Percentiles rank a stretch among this genome's conserved stretches.
Evolutionary conservation across 1,140 invertebrate genomes (phyloP).

Genomic region (Papilio aristodemus): DNA sequence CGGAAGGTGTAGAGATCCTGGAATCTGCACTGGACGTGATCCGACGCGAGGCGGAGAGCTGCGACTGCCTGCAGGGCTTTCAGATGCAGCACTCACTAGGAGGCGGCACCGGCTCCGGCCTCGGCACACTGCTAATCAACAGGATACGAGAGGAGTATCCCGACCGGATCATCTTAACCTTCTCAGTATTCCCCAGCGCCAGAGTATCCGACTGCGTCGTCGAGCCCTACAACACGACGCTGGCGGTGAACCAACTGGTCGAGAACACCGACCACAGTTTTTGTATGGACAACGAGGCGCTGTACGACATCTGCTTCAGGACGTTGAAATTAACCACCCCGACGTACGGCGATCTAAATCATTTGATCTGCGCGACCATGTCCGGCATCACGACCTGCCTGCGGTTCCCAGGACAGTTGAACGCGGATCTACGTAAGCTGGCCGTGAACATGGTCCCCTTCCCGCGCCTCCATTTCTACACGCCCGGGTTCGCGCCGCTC

Average conservation of each 20-base stretch:
- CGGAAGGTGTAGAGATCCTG: slow-evolving; percentile 94
- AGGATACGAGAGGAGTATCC: slow-evolving; percentile 94
- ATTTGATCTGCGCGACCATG: slow-evolving; percentile 91
- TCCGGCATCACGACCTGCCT: slow-evolving; percentile 95
- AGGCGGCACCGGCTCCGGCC: slow-evolving; percentile 93
- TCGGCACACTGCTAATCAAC: slow-evolving; percentile 92
- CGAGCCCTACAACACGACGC: slow-evolving; percentile 93
- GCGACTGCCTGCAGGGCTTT: slow-evolving; percentile 94
- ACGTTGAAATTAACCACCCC: slow-evolving; percentile 94
- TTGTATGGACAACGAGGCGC: slow-evolving; percentile 94
- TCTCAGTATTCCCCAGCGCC: slow-evolving; percentile 94
- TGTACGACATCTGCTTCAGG: slow-evolving; percentile 96
- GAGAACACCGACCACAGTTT: slow-evolving; percentile 95
- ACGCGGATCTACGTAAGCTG: slow-evolving; percentile 95
- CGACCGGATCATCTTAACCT: slow-evolving; percentile 95
- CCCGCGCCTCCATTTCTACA: slow-evolving; percentile 97
- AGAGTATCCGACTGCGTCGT: slow-evolving; percentile 94
- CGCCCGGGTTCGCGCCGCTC: slow-evolving; percentile 96
- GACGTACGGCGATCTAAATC: slow-evolving; percentile 93
- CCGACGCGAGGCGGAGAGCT: slow-evolving; percentile 93
- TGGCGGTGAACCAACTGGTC: slow-evolving; percentile 94
- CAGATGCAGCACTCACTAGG: slow-evolving; percentile 91
- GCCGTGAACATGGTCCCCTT: slow-evolving; percentile 99
- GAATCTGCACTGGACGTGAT: slow-evolving; percentile 93
- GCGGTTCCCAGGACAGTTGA: slow-evolving; percentile 90